phyloP scores from a whole-genome alignment of 2,113 vertebrate species.

The Leuciscus idus region DNA sequence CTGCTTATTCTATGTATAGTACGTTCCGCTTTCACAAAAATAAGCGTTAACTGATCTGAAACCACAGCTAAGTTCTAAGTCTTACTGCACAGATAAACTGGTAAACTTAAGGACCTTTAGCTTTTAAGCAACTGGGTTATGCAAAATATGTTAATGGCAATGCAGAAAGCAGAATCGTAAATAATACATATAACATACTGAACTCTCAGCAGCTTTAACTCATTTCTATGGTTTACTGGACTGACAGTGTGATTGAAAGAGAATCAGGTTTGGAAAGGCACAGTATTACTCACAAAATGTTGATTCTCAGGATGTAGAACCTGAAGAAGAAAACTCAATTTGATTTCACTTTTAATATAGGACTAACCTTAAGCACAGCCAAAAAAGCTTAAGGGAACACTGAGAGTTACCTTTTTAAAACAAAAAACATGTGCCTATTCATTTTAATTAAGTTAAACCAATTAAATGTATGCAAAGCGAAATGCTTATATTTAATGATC shows the following conservation, averaged over 20 bases:
- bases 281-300: neutral
- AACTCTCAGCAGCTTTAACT: neutral
- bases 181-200: conserved; percentile 6
- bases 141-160: neutral
- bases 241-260: neutral
- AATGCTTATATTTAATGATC: neutral
- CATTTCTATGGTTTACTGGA: neutral
- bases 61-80: neutral
- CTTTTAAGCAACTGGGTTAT: conserved; percentile 16
- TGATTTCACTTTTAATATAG: neutral
- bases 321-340: neutral
- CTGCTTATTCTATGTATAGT: neutral
- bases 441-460: neutral
- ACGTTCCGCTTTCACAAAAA: neutral
- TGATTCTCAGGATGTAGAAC: neutral
- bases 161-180: neutral
- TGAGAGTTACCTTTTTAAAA: neutral
- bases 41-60: neutral
- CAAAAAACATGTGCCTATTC: neutral
- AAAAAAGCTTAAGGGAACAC: neutral
- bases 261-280: conserved; percentile 3
- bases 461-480: neutral
- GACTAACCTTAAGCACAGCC: neutral
- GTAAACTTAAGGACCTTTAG: neutral
- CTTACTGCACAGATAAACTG: neutral